Evolutionary conservation across 2,113 vertebrate genomes (phyloP).

Genomic region (Oceanodroma tethys): DNA sequence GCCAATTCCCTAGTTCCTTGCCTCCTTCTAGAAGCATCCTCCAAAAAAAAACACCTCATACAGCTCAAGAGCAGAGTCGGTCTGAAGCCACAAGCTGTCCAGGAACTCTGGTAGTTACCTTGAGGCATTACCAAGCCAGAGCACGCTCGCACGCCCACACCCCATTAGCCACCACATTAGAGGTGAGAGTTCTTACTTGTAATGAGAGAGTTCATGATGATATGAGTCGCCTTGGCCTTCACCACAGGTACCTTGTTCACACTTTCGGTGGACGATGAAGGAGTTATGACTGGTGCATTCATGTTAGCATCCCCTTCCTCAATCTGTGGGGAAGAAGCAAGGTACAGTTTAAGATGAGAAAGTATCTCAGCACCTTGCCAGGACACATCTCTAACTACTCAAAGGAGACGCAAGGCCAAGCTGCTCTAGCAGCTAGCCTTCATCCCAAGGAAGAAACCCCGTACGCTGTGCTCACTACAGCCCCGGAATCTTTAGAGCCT

Average conservation of each 20-base stretch:
- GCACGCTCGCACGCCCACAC: neutral
- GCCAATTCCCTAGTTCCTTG: neutral
- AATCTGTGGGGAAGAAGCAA: slow-evolving; percentile 73
- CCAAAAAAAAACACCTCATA: neutral
- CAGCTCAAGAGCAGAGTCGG: neutral
- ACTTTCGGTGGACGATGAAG: slow-evolving; percentile 36
- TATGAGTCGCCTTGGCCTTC: slow-evolving; percentile 89
- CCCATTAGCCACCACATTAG: neutral
- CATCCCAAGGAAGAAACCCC: neutral
- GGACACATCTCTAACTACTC: neutral
- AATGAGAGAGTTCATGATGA: slow-evolving; percentile 90
- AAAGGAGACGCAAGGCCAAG: neutral
- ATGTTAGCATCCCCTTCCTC: slow-evolving; percentile 71
- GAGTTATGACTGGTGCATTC: slow-evolving; percentile 38
- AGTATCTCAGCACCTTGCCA: neutral
- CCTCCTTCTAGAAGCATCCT: neutral
- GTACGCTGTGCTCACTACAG: fast-evolving
- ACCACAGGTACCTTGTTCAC: slow-evolving; percentile 81
- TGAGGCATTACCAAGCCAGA: neutral
- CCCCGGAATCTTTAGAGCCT: neutral
- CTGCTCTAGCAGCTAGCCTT: neutral
- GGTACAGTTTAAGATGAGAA: neutral
- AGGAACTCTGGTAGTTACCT: neutral
- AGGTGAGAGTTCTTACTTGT: slow-evolving; percentile 83
- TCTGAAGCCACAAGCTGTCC: neutral